Conservation (phyloP, 2,797 vertebrate genomes). For the Acipenser oxyrinchus region DNA sequence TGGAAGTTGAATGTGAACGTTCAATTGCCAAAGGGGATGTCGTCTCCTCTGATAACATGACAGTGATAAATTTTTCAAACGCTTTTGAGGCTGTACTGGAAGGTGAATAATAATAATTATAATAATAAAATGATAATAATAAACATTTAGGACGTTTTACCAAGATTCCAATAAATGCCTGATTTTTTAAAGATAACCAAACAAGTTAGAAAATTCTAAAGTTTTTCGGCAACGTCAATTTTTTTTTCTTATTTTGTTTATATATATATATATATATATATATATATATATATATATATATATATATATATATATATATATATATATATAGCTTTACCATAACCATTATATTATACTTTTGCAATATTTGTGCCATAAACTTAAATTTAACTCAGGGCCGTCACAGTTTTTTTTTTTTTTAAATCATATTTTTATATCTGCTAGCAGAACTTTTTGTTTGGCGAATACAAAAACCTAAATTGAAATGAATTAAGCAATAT, state of each 20-base stretch:
- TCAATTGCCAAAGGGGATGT: no score
- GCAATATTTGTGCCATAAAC: no score
- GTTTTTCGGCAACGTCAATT: background rate
- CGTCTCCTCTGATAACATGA: no score
- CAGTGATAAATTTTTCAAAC: background rate
- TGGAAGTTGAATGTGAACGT: no score
- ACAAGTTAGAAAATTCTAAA: conserved; percentile 15
- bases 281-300: no score
- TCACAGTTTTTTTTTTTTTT: no score
- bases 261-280: no score
- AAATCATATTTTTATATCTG: background rate
- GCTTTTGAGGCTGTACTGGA: conserved; percentile 35
- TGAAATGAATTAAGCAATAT: background rate
- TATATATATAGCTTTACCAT: no score
- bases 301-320: no score
- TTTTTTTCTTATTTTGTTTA: no score
- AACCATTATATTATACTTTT: no score
- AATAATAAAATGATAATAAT: background rate
- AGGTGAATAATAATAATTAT: conserved; percentile 32
- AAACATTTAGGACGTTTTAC: background rate
- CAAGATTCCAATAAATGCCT: background rate
- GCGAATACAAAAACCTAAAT: background rate
- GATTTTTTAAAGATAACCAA: background rate
- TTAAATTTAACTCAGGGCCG: no score
- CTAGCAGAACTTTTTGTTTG: background rate